phyloP scores from a whole-genome alignment of 1,140 invertebrate genomes.

The Linepithema humile region DNA sequence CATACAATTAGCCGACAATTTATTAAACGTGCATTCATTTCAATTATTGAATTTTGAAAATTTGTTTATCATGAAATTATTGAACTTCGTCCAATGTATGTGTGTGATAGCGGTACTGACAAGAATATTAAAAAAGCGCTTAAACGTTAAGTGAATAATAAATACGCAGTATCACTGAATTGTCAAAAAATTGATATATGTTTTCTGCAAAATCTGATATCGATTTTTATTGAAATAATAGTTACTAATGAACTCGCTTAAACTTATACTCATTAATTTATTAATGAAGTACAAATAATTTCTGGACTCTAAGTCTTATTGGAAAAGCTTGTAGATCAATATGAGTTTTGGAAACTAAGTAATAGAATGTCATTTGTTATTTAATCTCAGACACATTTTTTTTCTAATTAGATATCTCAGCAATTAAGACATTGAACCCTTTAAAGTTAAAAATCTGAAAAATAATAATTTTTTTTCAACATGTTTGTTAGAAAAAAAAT shows the following conservation, averaged over 20 bases:
- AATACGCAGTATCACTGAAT: background rate
- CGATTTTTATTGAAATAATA: background rate
- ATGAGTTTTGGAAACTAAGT: background rate
- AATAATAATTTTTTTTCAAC: constrained; percentile 1
- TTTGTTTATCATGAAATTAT: constrained; percentile 48
- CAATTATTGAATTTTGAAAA: constrained; percentile 41
- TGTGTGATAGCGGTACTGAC: background rate
- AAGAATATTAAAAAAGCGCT: constrained; percentile 19
- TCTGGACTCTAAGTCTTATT: background rate
- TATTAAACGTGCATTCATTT: constrained; percentile 41
- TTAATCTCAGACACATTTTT: background rate
- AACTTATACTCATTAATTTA: too few species aligned
- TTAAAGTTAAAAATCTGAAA: background rate
- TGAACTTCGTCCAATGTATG: constrained; percentile 40
- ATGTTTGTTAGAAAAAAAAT: background rate
- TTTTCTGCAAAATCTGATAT: background rate
- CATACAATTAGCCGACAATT: background rate
- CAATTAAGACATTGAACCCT: background rate
- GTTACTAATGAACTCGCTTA: too few species aligned
- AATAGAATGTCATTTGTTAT: background rate
- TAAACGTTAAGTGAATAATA: constrained; percentile 9
- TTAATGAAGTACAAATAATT: background rate
- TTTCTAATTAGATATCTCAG: background rate
- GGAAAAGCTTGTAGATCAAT: background rate
- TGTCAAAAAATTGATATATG: background rate